Evolutionary conservation across 2,797 vertebrate genomes (phyloP).

Genomic region (Eutrigla gurnardus): DNA sequence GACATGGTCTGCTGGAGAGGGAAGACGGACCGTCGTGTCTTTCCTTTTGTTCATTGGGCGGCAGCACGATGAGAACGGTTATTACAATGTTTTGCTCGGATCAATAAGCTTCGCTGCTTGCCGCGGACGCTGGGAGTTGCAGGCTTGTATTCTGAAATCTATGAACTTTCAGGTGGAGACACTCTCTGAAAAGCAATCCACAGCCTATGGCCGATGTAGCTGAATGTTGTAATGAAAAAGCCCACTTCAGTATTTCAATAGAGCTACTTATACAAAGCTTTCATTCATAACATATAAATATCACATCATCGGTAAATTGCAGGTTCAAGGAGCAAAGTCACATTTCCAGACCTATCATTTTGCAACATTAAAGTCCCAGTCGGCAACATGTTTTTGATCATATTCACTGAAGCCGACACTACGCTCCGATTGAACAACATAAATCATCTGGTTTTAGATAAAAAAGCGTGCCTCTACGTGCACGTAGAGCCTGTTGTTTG

Average conservation of each 20-base stretch:
- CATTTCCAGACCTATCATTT: slow-evolving; percentile 18
- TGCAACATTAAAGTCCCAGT: not conserved
- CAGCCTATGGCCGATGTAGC: not conserved
- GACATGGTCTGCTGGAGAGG: slow-evolving; percentile 7
- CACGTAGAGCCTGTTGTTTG: too few relatives aligned
- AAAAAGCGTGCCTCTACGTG: too few relatives aligned
- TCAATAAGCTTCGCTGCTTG: slow-evolving; percentile 35
- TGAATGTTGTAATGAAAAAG: not conserved
- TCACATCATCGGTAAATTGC: slow-evolving; percentile 15
- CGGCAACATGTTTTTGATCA: too few relatives aligned
- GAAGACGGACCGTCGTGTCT: slow-evolving; percentile 9
- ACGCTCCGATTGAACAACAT: too few relatives aligned
- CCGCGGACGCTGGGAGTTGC: not conserved
- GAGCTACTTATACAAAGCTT: slow-evolving; percentile 4
- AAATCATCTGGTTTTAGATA: too few relatives aligned
- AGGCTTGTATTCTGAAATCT: slow-evolving; percentile 2
- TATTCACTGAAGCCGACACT: too few relatives aligned
- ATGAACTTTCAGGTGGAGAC: slow-evolving; percentile 6
- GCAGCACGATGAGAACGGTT: slow-evolving; percentile 20
- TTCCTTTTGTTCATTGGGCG: slow-evolving; percentile 17
- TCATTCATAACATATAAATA: slow-evolving; percentile 12
- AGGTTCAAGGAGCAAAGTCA: slow-evolving; percentile 9
- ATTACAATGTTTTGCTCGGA: slow-evolving; percentile 40
- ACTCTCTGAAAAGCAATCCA: slow-evolving; percentile 10
- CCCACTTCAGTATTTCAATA: slow-evolving; percentile 23